These are phyloP conservation scores for Centruroides sculpturatus DNA, from an alignment of 1,140 invertebrate species.

Conservation along the genomic window DNA sequence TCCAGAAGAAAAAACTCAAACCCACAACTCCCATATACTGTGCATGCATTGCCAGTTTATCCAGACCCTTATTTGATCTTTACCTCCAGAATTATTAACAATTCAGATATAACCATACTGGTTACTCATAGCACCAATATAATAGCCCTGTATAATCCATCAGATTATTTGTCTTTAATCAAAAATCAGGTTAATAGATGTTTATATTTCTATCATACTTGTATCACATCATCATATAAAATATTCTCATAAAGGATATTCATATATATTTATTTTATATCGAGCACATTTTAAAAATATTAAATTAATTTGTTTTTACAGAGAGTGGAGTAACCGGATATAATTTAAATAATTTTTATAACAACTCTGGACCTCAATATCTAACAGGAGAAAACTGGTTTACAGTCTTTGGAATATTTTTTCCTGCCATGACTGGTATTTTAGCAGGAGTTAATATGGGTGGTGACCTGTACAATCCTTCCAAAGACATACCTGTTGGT, in stretches of 20 bases:
- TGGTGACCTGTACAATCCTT: conserved; percentile 80
- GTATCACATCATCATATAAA: no score
- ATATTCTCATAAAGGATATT: not conserved
- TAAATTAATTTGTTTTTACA: conserved; percentile 30
- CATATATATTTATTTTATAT: not conserved
- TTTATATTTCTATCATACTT: no score
- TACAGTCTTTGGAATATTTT: conserved; percentile 86
- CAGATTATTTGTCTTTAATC: no score
- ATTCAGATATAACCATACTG: no score
- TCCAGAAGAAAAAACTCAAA: no score
- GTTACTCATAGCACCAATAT: no score
- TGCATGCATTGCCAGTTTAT: no score
- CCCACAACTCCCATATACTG: no score
- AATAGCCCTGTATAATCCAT: no score
- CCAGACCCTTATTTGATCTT: no score
- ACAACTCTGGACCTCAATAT: conserved; percentile 72
- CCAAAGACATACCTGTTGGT: conserved; percentile 82
- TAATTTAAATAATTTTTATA: conserved; percentile 54
- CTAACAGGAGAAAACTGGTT: conserved; percentile 69
- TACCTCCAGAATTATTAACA: no score
- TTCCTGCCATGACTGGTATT: conserved; percentile 83
- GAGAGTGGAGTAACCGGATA: conserved; percentile 73
- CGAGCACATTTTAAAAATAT: not conserved
- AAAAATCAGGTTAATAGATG: no score
- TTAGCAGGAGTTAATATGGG: conserved; percentile 97